phyloP scores from a whole-genome alignment of 2,888 invertebrate species.

The Parnassius glacialis region DNA sequence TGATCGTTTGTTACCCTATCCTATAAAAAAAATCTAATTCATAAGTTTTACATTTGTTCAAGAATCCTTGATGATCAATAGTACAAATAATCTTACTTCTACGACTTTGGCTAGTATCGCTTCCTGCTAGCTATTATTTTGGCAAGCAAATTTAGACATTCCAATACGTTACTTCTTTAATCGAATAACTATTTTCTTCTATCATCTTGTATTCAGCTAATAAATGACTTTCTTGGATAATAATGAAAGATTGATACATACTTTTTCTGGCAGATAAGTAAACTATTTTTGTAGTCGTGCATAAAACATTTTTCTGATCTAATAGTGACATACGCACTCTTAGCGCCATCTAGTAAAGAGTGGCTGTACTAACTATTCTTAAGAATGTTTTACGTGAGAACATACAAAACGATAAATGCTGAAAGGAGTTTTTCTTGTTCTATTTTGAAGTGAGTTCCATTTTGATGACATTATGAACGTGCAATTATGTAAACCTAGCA shows the following conservation, averaged over 20 bases:
- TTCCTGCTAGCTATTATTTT: conserved; percentile 13
- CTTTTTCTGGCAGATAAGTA: not conserved
- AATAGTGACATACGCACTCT: no score
- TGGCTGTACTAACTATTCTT: not conserved
- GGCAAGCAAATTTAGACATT: conserved; percentile 10
- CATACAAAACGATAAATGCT: not conserved
- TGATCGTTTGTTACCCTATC: no score
- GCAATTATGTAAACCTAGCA: no score
- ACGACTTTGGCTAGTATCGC: conserved; percentile 11
- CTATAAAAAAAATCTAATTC: no score
- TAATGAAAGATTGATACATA: not conserved
- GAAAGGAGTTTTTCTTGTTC: no score
- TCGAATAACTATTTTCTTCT: conserved; percentile 1
- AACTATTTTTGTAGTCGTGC: no score
- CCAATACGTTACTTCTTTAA: conserved; percentile 4
- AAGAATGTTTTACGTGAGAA: not conserved
- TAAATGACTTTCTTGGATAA: not conserved
- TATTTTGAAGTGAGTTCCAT: no score
- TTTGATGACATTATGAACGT: no score
- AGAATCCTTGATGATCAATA: conserved; percentile 4
- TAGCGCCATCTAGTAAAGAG: not conserved
- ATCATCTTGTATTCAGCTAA: not conserved
- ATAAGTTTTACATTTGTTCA: not conserved
- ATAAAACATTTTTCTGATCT: no score
- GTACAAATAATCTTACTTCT: conserved; percentile 6